These are phyloP conservation scores for Caenorhabditis remanei DNA, from an alignment of 1,140 invertebrate species.

Conservation along the genomic window DNA sequence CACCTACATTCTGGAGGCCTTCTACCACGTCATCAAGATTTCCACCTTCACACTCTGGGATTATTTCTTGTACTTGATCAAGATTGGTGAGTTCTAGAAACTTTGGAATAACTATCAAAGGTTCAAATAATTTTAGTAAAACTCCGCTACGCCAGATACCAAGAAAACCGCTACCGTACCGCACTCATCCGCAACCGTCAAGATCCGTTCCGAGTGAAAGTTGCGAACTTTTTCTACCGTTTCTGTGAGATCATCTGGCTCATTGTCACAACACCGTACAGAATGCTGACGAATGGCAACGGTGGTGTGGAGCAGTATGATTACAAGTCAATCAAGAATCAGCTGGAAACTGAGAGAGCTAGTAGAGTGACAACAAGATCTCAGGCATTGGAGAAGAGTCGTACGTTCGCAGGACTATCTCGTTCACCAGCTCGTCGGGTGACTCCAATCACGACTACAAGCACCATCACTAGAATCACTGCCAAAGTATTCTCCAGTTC, in stretches of 20 bases:
- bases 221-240: not conserved
- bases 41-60: not conserved
- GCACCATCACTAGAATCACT: not conserved
- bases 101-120: too few relatives aligned
- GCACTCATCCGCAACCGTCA: constrained; percentile 30
- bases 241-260: not conserved
- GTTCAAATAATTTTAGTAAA: not conserved
- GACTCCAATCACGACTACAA: not conserved
- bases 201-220: not conserved
- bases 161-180: not conserved
- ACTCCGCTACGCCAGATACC: not conserved
- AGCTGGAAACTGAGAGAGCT: constrained; percentile 44
- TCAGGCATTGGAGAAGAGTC: not conserved
- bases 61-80: constrained; percentile 1
- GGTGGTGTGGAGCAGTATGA: not conserved
- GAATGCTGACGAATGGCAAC: not conserved
- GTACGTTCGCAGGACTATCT: not conserved
- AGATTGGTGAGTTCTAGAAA: not conserved
- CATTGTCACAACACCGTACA: not conserved
- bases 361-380: constrained; percentile 26
- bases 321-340: constrained; percentile 21
- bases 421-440: not conserved
- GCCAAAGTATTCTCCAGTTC: not conserved
- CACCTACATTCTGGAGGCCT: constrained; percentile 38
- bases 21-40: constrained; percentile 17